Conservation (phyloP, 2,113 vertebrate genomes). For the Syngnathus scovelli region DNA sequence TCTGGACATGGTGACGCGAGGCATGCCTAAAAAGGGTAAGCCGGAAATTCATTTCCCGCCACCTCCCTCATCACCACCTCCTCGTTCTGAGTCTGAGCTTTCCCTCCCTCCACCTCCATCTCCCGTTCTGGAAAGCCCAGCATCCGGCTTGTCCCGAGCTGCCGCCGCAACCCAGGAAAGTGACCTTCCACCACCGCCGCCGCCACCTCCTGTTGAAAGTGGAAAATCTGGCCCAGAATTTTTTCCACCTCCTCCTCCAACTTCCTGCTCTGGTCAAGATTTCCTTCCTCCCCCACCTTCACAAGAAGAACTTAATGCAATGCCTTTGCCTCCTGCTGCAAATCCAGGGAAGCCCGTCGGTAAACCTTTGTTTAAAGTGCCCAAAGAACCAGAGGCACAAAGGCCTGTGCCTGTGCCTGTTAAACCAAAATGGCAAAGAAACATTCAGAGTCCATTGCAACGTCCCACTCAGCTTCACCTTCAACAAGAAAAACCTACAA, state of each 20-base stretch:
- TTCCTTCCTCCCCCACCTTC: constrained; percentile 67
- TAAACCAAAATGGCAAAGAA: constrained; percentile 70
- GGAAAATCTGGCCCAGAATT: constrained; percentile 67
- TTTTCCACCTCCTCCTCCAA: constrained; percentile 55
- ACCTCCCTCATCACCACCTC: constrained; percentile 75
- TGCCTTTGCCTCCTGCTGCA: constrained; percentile 51
- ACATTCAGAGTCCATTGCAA: constrained; percentile 40
- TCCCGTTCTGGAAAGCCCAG: constrained; percentile 57
- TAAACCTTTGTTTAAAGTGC: constrained; percentile 67
- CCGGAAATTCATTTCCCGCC: constrained; percentile 74
- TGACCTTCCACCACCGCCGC: constrained; percentile 74
- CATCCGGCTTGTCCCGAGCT: constrained; percentile 37
- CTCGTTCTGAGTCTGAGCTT: constrained; percentile 79
- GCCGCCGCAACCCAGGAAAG: constrained; percentile 66
- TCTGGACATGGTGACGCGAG: constrained; percentile 47
- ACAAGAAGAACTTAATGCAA: constrained; percentile 65
- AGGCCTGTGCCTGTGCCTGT: constrained; percentile 54
- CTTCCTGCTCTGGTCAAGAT: constrained; percentile 45
- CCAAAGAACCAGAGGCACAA: constrained; percentile 64
- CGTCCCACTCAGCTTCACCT: constrained; percentile 42
- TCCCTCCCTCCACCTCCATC: constrained; percentile 82
- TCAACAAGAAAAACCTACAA: constrained; percentile 14
- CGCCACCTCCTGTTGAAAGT: constrained; percentile 63
- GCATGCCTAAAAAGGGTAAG: constrained; percentile 56
- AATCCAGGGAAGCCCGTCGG: constrained; percentile 49